Conservation (phyloP, 2,888 invertebrate species). For the Epinotia nisella region DNA sequence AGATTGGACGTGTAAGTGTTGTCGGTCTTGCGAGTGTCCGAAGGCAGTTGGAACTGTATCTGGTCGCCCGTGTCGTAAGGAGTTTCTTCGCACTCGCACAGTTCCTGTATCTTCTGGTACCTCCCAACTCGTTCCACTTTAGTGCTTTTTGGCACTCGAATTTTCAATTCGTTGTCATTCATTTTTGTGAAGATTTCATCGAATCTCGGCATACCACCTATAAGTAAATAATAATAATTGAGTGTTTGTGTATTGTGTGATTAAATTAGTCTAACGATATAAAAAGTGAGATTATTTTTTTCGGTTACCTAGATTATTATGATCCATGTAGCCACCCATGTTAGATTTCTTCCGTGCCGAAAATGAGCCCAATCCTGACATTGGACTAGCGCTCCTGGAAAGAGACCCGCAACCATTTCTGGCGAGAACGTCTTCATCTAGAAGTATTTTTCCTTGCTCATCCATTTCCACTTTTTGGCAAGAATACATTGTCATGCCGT, state of each 20-base stretch:
- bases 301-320: slow-evolving; percentile 50
- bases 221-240: slow-evolving; percentile 45
- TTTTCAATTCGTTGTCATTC: slow-evolving; percentile 77
- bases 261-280: not conserved
- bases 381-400: slow-evolving; percentile 57
- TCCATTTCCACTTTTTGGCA: slow-evolving; percentile 81
- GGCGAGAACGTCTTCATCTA: slow-evolving; percentile 70
- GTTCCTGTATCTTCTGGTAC: slow-evolving; percentile 74
- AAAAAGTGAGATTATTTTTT: not conserved
- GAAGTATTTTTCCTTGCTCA: slow-evolving; percentile 73
- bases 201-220: slow-evolving; percentile 66
- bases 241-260: not conserved
- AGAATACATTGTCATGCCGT: slow-evolving; percentile 77
- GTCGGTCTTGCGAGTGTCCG: slow-evolving; percentile 61
- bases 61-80: slow-evolving; percentile 75
- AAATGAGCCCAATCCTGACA: slow-evolving; percentile 59
- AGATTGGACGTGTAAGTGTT: slow-evolving; percentile 69
- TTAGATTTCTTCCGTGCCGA: slow-evolving; percentile 9
- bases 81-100: slow-evolving; percentile 72
- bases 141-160: slow-evolving; percentile 75
- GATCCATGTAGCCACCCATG: slow-evolving; percentile 36
- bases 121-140: slow-evolving; percentile 70
- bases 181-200: slow-evolving; percentile 79
- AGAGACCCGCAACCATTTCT: slow-evolving; percentile 53
- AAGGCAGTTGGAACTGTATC: slow-evolving; percentile 75